These are phyloP conservation scores for Tringa solitaria DNA, from an alignment of 2,113 vertebrate genomes.

Conservation along the genomic window DNA sequence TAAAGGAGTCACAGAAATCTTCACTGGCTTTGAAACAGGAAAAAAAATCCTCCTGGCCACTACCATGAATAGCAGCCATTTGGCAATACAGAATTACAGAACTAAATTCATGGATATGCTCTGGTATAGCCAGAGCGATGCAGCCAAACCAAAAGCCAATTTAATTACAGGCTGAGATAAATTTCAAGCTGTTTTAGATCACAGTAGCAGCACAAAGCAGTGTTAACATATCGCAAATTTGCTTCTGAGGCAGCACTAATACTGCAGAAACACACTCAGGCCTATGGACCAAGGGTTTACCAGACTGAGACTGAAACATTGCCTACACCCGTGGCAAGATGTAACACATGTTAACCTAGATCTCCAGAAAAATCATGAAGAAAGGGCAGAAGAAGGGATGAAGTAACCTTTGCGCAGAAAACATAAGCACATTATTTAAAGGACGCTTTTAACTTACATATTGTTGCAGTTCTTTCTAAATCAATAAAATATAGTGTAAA, in stretches of 20 bases:
- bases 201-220: background rate
- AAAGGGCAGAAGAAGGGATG: background rate
- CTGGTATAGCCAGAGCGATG: background rate
- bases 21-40: background rate
- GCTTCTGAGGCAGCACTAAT: background rate
- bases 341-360: fast-evolving
- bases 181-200: background rate
- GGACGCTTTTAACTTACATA: background rate
- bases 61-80: background rate
- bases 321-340: background rate
- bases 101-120: background rate
- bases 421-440: background rate
- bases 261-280: background rate
- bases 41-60: background rate
- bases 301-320: background rate
- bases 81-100: background rate
- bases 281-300: background rate
- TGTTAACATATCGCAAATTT: background rate
- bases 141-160: background rate
- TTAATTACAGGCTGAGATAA: background rate
- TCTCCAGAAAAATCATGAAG: background rate
- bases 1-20: background rate
- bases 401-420: background rate
- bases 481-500: background rate
- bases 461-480: background rate